Conservation (phyloP, 1,140 invertebrate species). For the Paraescarpia echinospica region DNA sequence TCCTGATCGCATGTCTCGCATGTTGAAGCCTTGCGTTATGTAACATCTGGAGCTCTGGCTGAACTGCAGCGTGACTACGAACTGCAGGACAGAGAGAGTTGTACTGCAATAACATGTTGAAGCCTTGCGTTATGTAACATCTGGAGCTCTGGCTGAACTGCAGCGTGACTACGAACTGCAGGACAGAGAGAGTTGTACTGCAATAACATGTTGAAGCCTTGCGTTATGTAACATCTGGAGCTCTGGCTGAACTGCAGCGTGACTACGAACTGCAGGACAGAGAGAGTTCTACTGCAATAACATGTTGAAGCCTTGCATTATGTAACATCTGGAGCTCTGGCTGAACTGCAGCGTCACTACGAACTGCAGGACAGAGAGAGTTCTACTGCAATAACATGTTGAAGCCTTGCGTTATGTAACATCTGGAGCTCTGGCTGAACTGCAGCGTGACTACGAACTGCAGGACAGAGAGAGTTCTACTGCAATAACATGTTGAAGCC, state of each 20-base stretch:
- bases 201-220: constrained; percentile 32
- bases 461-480: no score
- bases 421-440: constrained; percentile 41
- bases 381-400: no score
- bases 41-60: constrained; percentile 45
- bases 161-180: constrained; percentile 44
- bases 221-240: constrained; percentile 46
- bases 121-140: constrained; percentile 45
- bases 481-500: constrained; percentile 31
- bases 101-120: constrained; percentile 9
- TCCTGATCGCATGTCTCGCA: constrained; percentile 27
- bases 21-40: constrained; percentile 38
- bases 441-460: constrained; percentile 46
- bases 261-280: no score
- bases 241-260: constrained; percentile 41
- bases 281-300: no score
- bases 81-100: not conserved
- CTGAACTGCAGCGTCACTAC: constrained; percentile 49
- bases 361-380: no score
- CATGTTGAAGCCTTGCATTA: constrained; percentile 39
- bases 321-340: constrained; percentile 42
- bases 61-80: constrained; percentile 47
- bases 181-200: no score
- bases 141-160: constrained; percentile 43
- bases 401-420: constrained; percentile 45